Evolutionary conservation across 2,888 invertebrate genomes (phyloP), one percentile per base, ranked within the genome.

Genomic region (Colletes collaris): DNA sequence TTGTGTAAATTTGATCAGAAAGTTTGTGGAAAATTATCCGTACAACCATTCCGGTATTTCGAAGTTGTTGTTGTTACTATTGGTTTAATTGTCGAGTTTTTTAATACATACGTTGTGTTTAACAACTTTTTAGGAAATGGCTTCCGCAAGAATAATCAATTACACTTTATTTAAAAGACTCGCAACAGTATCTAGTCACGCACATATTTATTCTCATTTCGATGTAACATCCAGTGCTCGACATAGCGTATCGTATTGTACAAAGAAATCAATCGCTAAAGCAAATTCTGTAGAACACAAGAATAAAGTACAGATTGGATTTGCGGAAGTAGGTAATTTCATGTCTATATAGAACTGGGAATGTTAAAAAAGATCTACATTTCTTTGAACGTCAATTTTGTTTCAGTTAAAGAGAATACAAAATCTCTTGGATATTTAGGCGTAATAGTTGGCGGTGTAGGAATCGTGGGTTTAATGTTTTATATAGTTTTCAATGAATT

Each of bases 371-470:
- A 70, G 16, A n/a, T 44, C 16, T 56, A 53, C 74, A 19, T 79
- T 58, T 58, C 11, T 37, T 63, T 69, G 46, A 75, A 60, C 66
- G 71, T 76, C 62, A 19, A 68, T 69, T 67, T 69, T 60, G 67
- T 83, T 86, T 89, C 94, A 95, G 97, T 97, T 2, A 98, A 97
- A 92, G 97, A 98, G 93, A 97, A 97, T 16, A 97, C 98, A 2
- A 98, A 98, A 93, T 98, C 98, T 84, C 96, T 95, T 3, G 96
- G 97, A 8, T 98, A 98, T 90, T 95, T 97, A 86, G 96, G 96
- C 13, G 95, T 99, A 2, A 97, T 98, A 84, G 89, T 98, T 65
- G 93, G 95, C 52, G 98, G 98, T 1, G 92, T 98, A 76, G 97
- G 97, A 53, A 95, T 98, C 0, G 97, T 97, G 55, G 97, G 96